A percentile compares a stretch with the other conserved stretches of the same genome.
Evolutionary conservation across 2,888 invertebrate genomes (phyloP).

Genomic region (Elegia similella): DNA sequence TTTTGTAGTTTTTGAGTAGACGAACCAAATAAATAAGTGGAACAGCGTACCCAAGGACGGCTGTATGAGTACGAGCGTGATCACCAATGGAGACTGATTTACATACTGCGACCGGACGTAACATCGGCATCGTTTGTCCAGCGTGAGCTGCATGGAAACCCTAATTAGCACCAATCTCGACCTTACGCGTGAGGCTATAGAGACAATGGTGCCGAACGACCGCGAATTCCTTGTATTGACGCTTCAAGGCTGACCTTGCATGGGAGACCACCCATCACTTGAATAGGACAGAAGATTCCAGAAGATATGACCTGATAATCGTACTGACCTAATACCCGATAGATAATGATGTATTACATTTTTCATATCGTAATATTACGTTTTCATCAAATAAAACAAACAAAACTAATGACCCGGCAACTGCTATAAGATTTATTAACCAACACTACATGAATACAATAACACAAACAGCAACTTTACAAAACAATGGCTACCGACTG

Average conservation of each 20-base stretch:
- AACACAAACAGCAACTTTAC: neutral
- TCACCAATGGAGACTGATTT: slow-evolving; percentile 58
- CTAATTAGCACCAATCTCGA: slow-evolving; percentile 27
- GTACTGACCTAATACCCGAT: too few species aligned
- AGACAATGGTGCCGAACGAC: slow-evolving; percentile 3
- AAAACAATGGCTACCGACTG: neutral
- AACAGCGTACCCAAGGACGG: slow-evolving; percentile 56
- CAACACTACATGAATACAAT: neutral
- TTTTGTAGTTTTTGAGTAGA: too few species aligned
- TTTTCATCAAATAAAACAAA: neutral
- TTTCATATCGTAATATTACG: too few species aligned
- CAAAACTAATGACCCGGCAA: neutral
- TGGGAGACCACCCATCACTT: slow-evolving; percentile 35
- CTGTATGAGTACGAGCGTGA: slow-evolving; percentile 39
- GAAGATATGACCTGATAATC: neutral
- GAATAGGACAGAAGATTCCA: neutral
- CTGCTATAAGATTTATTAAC: neutral
- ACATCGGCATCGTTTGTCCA: slow-evolving; percentile 56
- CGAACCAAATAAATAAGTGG: slow-evolving; percentile 33
- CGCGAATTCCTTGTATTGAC: neutral
- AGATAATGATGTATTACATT: too few species aligned
- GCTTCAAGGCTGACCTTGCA: slow-evolving; percentile 35
- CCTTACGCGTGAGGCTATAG: neutral
- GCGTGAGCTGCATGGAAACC: slow-evolving; percentile 52
- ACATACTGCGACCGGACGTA: slow-evolving; percentile 70